These are phyloP conservation scores for Smutsia temminckii DNA, from an alignment of 2,797 vertebrate species.

Conservation along the genomic window DNA sequence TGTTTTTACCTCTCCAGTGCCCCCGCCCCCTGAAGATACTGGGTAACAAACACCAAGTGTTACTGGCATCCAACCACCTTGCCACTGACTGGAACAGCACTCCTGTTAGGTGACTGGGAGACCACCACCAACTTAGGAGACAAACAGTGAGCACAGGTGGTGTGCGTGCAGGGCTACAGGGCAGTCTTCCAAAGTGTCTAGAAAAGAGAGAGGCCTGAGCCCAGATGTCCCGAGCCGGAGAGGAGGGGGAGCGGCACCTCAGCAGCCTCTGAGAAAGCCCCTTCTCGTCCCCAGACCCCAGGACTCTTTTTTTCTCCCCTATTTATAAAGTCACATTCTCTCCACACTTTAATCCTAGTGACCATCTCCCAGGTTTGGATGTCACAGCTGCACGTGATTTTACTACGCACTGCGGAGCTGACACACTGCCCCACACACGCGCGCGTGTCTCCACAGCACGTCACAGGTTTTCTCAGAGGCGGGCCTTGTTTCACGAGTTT, in stretches of 20 bases:
- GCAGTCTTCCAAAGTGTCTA: too few species aligned
- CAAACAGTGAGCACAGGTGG: too few species aligned
- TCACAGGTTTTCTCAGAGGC: accelerated
- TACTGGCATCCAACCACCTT: neutral
- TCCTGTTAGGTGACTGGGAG: neutral
- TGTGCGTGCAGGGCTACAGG: neutral
- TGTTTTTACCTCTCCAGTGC: too few species aligned
- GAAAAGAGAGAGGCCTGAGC: neutral
- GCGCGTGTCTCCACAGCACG: accelerated
- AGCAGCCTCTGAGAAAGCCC: neutral
- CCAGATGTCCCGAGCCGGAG: neutral
- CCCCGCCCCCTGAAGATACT: neutral
- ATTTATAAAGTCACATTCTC: neutral
- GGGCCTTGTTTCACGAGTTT: neutral
- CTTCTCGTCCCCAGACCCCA: neutral
- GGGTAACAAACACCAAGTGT: neutral
- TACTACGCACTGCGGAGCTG: too few species aligned
- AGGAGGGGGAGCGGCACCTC: too few species aligned
- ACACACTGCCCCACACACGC: too few species aligned
- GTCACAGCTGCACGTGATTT: too few species aligned
- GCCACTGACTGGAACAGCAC: neutral
- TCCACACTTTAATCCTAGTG: neutral
- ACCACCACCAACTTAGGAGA: neutral
- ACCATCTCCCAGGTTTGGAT: neutral
- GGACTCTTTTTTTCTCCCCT: neutral